Conservation (phyloP, 2,797 vertebrate genomes). For the Miichthys miiuy region DNA sequence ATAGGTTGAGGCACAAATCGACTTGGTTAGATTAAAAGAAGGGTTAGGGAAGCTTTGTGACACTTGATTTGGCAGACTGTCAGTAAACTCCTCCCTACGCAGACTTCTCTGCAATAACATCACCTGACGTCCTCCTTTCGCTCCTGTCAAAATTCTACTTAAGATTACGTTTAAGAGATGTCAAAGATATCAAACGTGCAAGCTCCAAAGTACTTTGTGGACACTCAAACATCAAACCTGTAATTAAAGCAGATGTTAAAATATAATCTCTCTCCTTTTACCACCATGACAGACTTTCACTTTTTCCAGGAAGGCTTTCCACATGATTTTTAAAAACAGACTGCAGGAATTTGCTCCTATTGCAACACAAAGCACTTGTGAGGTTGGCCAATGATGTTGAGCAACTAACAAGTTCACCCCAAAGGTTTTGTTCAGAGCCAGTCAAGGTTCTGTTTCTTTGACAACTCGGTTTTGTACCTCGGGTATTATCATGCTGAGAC, state of each 20-base stretch:
- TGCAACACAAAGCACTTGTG: background rate
- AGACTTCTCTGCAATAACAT: background rate
- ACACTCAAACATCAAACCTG: background rate
- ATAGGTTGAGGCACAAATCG: background rate
- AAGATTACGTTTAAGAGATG: background rate
- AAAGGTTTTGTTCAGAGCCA: background rate
- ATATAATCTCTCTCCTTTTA: background rate
- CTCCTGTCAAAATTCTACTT: background rate
- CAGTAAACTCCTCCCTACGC: too few relatives aligned
- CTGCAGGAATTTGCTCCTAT: background rate
- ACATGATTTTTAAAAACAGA: background rate
- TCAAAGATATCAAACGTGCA: background rate
- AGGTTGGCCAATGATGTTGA: background rate
- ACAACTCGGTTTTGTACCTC: too few relatives aligned
- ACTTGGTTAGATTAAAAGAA: too few relatives aligned
- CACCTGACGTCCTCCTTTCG: background rate
- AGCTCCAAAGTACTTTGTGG: background rate
- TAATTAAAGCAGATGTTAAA: background rate
- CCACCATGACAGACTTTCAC: background rate
- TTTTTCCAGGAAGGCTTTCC: background rate
- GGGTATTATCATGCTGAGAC: background rate
- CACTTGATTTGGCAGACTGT: too few relatives aligned
- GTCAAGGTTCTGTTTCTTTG: background rate
- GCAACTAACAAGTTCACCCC: background rate
- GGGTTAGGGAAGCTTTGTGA: too few relatives aligned